These are phyloP conservation scores for Diadromus collaris DNA, from an alignment of 2,888 invertebrate genomes.

Conservation along the genomic window DNA sequence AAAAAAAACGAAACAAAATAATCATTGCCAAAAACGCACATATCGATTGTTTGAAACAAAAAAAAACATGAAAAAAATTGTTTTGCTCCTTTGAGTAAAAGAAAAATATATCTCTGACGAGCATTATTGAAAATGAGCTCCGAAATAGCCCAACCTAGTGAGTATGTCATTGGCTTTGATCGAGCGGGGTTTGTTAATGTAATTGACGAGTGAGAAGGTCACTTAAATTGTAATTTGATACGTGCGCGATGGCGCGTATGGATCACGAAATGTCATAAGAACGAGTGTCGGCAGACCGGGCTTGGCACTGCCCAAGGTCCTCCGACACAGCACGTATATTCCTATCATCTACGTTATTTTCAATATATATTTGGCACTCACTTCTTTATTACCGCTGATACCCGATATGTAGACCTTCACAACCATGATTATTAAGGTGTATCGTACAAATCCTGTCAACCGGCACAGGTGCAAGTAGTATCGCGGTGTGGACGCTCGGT, in stretches of 20 bases:
- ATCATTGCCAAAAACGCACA: not conserved
- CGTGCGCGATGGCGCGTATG: conserved; percentile 61
- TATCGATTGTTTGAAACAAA: not conserved
- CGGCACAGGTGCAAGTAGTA: conserved; percentile 34
- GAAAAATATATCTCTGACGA: conserved; percentile 51
- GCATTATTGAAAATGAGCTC: conserved; percentile 43
- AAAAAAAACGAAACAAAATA: not conserved
- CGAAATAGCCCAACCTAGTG: not conserved
- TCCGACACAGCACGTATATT: conserved; percentile 31
- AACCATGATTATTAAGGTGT: conserved; percentile 84
- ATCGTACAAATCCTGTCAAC: conserved; percentile 50
- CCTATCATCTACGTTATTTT: conserved; percentile 20
- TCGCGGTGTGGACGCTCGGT: conserved; percentile 51
- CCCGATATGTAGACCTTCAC: conserved; percentile 96
- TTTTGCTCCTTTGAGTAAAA: conserved; percentile 10
- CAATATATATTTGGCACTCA: conserved; percentile 79
- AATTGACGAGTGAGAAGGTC: conserved; percentile 54
- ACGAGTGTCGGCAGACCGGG: conserved; percentile 41
- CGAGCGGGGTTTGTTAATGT: conserved; percentile 11
- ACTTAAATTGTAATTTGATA: conserved; percentile 70
- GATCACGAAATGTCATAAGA: conserved; percentile 68
- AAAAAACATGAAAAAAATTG: not conserved
- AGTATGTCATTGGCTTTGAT: conserved; percentile 32
- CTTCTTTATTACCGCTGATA: conserved; percentile 97
- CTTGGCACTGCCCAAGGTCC: conserved; percentile 58